Conservation (phyloP, 1,140 invertebrate genomes). For the Batillaria attramentaria region DNA sequence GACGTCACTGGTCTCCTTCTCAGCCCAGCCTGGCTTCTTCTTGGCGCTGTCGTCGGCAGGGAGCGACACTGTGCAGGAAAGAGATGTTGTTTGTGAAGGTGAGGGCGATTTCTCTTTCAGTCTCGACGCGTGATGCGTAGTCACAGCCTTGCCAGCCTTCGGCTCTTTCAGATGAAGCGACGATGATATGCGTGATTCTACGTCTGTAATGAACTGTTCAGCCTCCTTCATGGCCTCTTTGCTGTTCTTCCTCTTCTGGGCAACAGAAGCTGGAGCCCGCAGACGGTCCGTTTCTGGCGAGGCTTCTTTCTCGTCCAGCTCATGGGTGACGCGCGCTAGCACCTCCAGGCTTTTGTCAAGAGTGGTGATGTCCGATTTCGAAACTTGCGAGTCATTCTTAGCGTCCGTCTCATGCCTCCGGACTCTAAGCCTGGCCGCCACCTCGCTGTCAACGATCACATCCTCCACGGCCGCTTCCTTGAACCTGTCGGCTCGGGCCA, state of each 20-base stretch:
- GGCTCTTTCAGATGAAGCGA: not conserved
- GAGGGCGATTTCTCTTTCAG: not conserved
- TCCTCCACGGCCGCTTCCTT: conserved; percentile 30
- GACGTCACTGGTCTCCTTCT: not conserved
- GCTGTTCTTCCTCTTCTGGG: not conserved
- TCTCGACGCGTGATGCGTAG: too few species aligned
- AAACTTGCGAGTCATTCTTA: conserved; percentile 20
- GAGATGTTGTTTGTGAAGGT: not conserved
- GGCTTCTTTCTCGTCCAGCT: conserved; percentile 23
- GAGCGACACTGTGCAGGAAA: not conserved
- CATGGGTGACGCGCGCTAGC: conserved; percentile 7
- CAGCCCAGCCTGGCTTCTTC: not conserved
- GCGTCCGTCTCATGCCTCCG: conserved; percentile 29
- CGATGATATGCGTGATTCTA: conserved; percentile 25
- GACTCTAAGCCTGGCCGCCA: conserved; percentile 32
- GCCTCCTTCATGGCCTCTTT: conserved; percentile 20
- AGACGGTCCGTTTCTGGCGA: conserved; percentile 12
- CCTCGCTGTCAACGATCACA: conserved; percentile 34
- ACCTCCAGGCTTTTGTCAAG: conserved; percentile 18
- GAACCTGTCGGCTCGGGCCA: not conserved
- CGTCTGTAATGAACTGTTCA: conserved; percentile 17
- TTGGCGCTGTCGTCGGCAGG: not conserved
- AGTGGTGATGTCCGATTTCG: not conserved
- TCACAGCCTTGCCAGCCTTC: not conserved
- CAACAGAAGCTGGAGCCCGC: not conserved